Evolutionary conservation across 2,113 vertebrate genomes (phyloP).

Genomic region (Lycaon pictus): DNA sequence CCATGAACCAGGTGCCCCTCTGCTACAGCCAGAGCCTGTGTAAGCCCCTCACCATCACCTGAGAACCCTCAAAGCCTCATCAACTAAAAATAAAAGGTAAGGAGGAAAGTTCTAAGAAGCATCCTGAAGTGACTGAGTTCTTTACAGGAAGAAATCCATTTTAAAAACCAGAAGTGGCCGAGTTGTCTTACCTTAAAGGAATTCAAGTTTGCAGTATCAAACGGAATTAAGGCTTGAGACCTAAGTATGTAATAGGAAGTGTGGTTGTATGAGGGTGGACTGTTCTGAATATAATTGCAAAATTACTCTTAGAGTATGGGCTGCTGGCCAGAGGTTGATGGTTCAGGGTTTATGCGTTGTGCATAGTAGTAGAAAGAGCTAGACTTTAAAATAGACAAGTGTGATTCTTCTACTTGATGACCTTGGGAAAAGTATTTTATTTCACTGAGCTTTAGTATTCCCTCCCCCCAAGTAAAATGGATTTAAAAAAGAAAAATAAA

Average conservation of each 20-base stretch:
- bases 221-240: not conserved
- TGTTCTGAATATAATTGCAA: not conserved
- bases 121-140: not conserved
- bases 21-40: not conserved
- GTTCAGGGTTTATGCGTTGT: not conserved
- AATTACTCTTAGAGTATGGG: not conserved
- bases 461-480: not conserved
- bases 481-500: not conserved
- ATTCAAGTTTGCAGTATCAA: not conserved
- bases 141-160: not conserved
- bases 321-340: not conserved
- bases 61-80: not conserved
- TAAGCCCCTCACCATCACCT: not conserved
- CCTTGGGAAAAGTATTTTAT: not conserved
- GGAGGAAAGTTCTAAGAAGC: not conserved
- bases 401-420: not conserved
- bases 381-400: not conserved
- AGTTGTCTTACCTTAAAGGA: not conserved
- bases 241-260: not conserved
- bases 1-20: not conserved
- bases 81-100: not conserved
- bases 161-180: not conserved
- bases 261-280: not conserved
- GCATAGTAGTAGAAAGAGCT: not conserved
- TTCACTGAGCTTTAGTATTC: not conserved